Evolutionary conservation across 2,888 invertebrate species (phyloP).

Genomic region (Spodoptera picta): DNA sequence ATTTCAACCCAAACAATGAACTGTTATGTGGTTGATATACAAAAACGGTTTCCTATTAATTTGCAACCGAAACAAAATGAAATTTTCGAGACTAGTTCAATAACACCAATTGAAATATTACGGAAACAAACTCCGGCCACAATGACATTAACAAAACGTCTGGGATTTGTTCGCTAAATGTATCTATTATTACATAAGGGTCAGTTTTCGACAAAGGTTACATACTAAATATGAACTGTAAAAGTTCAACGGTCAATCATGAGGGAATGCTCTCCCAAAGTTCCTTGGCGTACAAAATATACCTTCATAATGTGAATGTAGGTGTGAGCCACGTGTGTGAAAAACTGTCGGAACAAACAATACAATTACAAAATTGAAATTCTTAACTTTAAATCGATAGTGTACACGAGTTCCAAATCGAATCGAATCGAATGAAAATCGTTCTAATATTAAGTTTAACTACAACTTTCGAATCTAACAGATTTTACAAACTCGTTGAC

Average conservation of each 20-base stretch:
- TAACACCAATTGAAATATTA: neutral
- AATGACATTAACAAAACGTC: neutral
- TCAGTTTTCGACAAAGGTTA: constrained; percentile 1
- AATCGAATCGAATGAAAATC: constrained; percentile 4
- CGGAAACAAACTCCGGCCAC: neutral
- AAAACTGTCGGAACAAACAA: constrained; percentile 8
- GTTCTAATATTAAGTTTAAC: too few relatives aligned
- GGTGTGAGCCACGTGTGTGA: constrained; percentile 9
- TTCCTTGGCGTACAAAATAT: neutral
- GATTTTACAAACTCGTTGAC: too few relatives aligned
- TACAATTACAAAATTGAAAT: constrained; percentile 10
- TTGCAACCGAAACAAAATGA: neutral
- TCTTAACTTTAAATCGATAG: constrained; percentile 19
- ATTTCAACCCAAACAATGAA: neutral
- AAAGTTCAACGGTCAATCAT: constrained; percentile 7
- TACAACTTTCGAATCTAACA: too few relatives aligned
- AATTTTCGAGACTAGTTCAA: neutral
- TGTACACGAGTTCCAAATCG: neutral
- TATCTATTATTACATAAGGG: constrained; percentile 2
- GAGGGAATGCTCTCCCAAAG: constrained; percentile 6
- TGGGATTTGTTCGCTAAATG: constrained; percentile 6
- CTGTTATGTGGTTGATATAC: neutral
- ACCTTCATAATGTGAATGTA: neutral
- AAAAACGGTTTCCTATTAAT: neutral
- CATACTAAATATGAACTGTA: constrained; percentile 16